phyloP scores from a whole-genome alignment of 2,797 vertebrate genomes.

The Gambelia wislizenii region DNA sequence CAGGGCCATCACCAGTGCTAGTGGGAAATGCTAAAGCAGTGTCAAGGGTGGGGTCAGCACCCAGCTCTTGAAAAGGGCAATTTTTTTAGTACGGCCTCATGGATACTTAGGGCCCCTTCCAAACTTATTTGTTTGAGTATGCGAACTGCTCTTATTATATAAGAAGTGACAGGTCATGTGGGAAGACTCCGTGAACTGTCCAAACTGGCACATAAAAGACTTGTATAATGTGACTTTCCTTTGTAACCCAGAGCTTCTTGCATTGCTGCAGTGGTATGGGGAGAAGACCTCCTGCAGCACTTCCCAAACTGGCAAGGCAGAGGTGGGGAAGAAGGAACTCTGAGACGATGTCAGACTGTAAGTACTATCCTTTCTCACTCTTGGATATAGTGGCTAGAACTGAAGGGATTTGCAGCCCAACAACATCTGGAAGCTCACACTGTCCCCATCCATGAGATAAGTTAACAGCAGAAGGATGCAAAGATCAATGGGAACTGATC shows the following conservation, averaged over 20 bases:
- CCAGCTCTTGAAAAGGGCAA: not conserved
- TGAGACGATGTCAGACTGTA: too few relatives aligned
- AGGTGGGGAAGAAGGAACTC: too few relatives aligned
- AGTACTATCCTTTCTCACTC: too few relatives aligned
- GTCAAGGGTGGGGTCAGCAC: not conserved
- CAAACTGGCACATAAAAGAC: not conserved
- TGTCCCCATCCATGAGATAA: too few relatives aligned
- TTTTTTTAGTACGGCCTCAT: not conserved
- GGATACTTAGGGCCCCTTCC: not conserved
- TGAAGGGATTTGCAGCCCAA: too few relatives aligned
- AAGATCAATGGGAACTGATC: not conserved
- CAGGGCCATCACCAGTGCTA: too few relatives aligned
- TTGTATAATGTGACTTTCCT: not conserved
- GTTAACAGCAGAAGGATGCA: not conserved
- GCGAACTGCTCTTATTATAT: not conserved
- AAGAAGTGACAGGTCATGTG: not conserved
- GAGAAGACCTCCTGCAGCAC: not conserved
- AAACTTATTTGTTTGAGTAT: not conserved
- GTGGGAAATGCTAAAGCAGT: not conserved
- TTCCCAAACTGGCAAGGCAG: not conserved
- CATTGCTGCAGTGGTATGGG: too few relatives aligned
- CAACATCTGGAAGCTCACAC: too few relatives aligned
- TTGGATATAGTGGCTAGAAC: too few relatives aligned
- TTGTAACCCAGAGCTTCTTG: not conserved
- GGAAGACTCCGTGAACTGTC: not conserved